phyloP scores from a whole-genome alignment of 2,888 invertebrate species.

The Crossocerus cetratus region DNA sequence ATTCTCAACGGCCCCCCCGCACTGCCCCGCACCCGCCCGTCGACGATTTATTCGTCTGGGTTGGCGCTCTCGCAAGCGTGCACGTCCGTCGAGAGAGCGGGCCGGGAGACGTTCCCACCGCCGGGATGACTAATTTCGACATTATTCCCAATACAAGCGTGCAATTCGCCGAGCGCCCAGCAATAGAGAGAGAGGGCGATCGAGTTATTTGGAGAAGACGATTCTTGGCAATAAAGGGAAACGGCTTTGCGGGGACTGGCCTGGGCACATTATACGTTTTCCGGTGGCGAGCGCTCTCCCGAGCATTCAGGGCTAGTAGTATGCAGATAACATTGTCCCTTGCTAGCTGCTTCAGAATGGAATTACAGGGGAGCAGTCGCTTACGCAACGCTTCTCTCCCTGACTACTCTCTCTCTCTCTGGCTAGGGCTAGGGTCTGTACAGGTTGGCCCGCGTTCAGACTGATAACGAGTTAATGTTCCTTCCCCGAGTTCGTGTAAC shows the following conservation, averaged over 20 bases:
- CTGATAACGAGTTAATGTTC: no score
- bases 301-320: no score
- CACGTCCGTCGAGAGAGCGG: no score
- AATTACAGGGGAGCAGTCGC: background rate
- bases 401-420: no score
- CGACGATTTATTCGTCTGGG: background rate
- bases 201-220: background rate
- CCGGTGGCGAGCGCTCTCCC: no score
- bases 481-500: no score
- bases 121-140: constrained; percentile 35
- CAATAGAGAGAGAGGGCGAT: constrained; percentile 2
- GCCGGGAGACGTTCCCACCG: constrained; percentile 28
- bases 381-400: background rate
- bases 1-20: background rate
- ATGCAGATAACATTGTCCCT: background rate
- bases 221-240: constrained; percentile 2
- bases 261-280: no score
- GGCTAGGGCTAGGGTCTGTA: no score
- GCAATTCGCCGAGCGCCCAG: no score
- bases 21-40: no score
- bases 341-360: background rate
- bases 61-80: no score
- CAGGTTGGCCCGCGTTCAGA: no score
- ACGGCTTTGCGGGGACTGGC: background rate
- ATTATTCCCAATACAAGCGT: constrained; percentile 29